Evolutionary conservation across 2,113 vertebrate genomes (phyloP).

Genomic region (Callorhinus ursinus): DNA sequence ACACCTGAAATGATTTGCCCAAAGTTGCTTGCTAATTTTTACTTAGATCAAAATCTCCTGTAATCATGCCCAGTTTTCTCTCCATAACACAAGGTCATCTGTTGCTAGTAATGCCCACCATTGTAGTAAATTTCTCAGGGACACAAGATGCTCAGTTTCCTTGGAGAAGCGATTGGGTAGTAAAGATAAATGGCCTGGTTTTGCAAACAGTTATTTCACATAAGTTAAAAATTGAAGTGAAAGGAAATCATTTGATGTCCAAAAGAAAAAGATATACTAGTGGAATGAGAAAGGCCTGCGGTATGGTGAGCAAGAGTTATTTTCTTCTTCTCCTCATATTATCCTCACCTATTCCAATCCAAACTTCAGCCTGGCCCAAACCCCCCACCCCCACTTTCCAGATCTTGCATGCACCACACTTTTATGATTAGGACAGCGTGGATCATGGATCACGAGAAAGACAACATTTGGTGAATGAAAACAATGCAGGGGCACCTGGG

Average conservation of each 20-base stretch:
- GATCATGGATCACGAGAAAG: background rate
- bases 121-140: background rate
- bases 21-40: background rate
- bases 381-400: background rate
- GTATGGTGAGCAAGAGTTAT: background rate
- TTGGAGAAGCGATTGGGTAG: background rate
- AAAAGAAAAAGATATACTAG: background rate
- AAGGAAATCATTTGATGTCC: background rate
- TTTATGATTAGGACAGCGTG: background rate
- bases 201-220: background rate
- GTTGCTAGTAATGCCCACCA: background rate
- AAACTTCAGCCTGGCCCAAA: background rate
- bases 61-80: background rate
- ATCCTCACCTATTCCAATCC: background rate
- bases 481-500: background rate
- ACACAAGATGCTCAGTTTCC: background rate
- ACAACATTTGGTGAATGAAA: background rate
- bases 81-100: background rate
- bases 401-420: background rate
- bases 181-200: background rate
- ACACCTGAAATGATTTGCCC: background rate
- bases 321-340: background rate
- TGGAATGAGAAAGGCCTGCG: background rate
- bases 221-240: conserved; percentile 40
- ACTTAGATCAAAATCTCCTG: background rate